Conservation (phyloP, 2,888 invertebrate species). For the Spodoptera picta region DNA sequence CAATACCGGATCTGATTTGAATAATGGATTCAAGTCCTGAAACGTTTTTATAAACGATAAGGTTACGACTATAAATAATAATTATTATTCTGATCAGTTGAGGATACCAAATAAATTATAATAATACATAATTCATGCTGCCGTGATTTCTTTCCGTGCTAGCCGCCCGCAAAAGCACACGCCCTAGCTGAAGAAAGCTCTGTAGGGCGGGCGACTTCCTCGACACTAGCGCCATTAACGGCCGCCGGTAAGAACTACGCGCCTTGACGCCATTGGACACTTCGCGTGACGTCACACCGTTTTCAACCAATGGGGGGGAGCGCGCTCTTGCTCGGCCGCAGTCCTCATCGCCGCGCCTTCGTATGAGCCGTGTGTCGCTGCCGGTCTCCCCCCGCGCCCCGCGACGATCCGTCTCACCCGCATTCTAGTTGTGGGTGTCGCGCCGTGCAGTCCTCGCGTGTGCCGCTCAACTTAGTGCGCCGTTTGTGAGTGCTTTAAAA, state of each 20-base stretch:
- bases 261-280: constrained; percentile 73
- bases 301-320: constrained; percentile 81
- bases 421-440: constrained; percentile 89
- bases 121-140: constrained; percentile 64
- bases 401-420: constrained; percentile 80
- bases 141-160: constrained; percentile 68
- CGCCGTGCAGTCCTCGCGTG: constrained; percentile 88
- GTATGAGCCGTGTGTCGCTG: constrained; percentile 84
- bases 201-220: constrained; percentile 86
- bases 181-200: constrained; percentile 86
- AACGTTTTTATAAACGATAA: constrained; percentile 36
- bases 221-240: constrained; percentile 76
- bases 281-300: constrained; percentile 79
- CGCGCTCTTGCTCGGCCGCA: constrained; percentile 83
- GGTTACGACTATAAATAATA: constrained; percentile 43
- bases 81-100: constrained; percentile 49
- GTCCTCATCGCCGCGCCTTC: constrained; percentile 86
- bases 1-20: constrained; percentile 57
- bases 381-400: constrained; percentile 80
- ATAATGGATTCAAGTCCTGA: constrained; percentile 34
- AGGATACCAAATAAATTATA: constrained; percentile 48
- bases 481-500: constrained; percentile 86
- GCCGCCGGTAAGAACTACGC: constrained; percentile 65
- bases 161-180: constrained; percentile 83
- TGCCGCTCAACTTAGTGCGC: constrained; percentile 86